Base-by-base conservation (phyloP, 2,113 vertebrate species). In the Propithecus coquereli region DNA sequence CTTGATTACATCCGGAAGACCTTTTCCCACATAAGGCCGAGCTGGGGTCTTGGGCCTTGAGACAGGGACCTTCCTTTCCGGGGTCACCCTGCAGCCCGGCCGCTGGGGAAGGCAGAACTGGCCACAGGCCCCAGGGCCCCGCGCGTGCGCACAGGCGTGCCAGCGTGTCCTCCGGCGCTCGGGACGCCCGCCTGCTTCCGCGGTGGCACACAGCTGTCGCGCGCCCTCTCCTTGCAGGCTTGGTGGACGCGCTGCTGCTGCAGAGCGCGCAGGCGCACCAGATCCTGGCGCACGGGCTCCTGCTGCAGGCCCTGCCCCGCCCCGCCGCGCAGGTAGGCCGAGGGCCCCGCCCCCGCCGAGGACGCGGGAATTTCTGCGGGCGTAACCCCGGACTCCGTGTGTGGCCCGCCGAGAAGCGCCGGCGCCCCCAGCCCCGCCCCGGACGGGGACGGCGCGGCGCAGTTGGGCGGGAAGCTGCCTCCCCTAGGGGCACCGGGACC, bases 251-350 rank as follows among this genome's bases (percentile, higher is more conserved):
- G 98, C 99, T 99, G 99, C 97, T 99, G 59, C 99, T 99, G 98
- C 99, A 99, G 98, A 99, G 99, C 0, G 99, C 99, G 0, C 99
- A 99, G 98, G 99, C 99, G 99, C 98, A 99, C 97, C 99, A 99
- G 98, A 98, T 99, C 87, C 97, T 99, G 82, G 99, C 99, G 99
- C 99, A 99, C 94, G 99, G 98, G 94, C 98, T 99, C 99, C 99
- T 99, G 99, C 98, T 99, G 95, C 99, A 98, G 95, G 99, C 99
- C 85, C 94, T 99, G 90, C 99, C 99, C 34, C 27, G 25, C 61
- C 83, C 81, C 1, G 8, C 66, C 70, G 99, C 52, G 59, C 99
- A 98, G 98, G 98, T 98, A 97, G 1, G 86, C 27, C 63, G 0
- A 16, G 32, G 63, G 32, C 6, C 6, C 63, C 30, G 5, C 61